Base-by-base conservation (phyloP, 2,113 vertebrate genomes). In the Reinhardtius hippoglossoides region DNA sequence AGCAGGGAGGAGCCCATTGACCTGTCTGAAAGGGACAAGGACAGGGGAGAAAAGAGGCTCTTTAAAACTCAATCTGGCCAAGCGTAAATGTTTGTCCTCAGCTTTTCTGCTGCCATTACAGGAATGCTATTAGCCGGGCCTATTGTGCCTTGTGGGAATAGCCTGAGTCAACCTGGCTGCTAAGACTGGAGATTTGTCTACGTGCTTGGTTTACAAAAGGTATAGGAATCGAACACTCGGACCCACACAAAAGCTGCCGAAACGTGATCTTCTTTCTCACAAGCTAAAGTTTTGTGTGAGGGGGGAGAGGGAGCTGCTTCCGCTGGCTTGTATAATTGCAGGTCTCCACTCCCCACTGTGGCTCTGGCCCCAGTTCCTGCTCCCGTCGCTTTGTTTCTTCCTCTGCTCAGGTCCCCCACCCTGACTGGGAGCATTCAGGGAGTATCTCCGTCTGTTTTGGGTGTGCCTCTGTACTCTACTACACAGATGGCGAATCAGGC, bases 361-460 rank as follows among this genome's bases (percentile, higher is more conserved):
- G 81, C 71, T 54, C 86, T 85, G 86, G 84, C 79, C 46, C 79
- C 20, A 1, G 80, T 74, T 81, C 76, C 80, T 78, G 59, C 84
- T 84, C 85, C 86, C 23, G 62, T 58, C 0, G 82, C 83, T 92
- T 91, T 91, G 87, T 92, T 85, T 89, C 81, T 81, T 88, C 87
- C 82, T 85, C 44, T 0, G 16, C 68, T 60, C 69, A 57, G 73
- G 56, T 75, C 76, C 86, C 86, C 81, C 80, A 1, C 84, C 83
- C 86, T 58, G 66, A 67, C 81, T 78, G 74, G 55, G 70, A 86
- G 87, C 70, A 16, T 74, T 85, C 60, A 66, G 81, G 86, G 81
- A 87, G 80, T 89, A 88, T 87, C 80, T 91, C 90, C 81, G 81
- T 88, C 87, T 91, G 83, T 80, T 88, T 84, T 83, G 92, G 89